Evolutionary conservation across 2,888 invertebrate species (phyloP), one percentile per base, ranked within the genome.

Genomic region (Metallyticus violacea): DNA sequence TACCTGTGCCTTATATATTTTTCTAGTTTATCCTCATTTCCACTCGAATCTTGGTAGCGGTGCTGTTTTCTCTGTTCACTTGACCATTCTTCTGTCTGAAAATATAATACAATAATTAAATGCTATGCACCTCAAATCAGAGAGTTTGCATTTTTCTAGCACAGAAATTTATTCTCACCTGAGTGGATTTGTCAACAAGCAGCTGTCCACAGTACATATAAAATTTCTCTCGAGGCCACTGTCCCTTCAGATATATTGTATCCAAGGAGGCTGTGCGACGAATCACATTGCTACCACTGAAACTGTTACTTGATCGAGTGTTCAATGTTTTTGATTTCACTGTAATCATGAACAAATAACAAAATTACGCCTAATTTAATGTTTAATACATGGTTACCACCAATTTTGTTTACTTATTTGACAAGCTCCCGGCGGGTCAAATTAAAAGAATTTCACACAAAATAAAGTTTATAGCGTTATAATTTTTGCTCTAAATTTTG

Each of bases 181-280:
- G 96, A 89, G 96, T 96, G 87, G 96, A 95, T 92, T 96, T 96
- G 91, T 96, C 96, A 89, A 96, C 94, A 92, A 95, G 94, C 89
- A 96, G 92, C 88, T 94, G 92, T 89, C 94, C 94, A 89, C 94
- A 94, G 90, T 95, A 94, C 89, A 94, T 93, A 91, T 95, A 95
- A 90, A 95, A 94, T 88, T 92, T 92, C 90, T 96, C 96, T 89
- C 95, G 93, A 79, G 96, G 95, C 95, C 96, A 96, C 90, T 96
- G 96, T 90, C 96, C 96, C 91, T 95, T 95, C 90, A 96, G 93
- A 92, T 96, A 96, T 89, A 97, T 94, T 26, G 96, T 95, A 91
- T 97, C 97, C 89, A 97, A 92, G 6, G 96, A 97, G 77, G 96
- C 96, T 87, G 96, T 96, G 89, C 96, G 94, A 90, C 96, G 93